Percentiles rank a stretch among this genome's conserved stretches.
phyloP scores from a whole-genome alignment of 2,797 vertebrate species.

The Enteromius trimaculatus region DNA sequence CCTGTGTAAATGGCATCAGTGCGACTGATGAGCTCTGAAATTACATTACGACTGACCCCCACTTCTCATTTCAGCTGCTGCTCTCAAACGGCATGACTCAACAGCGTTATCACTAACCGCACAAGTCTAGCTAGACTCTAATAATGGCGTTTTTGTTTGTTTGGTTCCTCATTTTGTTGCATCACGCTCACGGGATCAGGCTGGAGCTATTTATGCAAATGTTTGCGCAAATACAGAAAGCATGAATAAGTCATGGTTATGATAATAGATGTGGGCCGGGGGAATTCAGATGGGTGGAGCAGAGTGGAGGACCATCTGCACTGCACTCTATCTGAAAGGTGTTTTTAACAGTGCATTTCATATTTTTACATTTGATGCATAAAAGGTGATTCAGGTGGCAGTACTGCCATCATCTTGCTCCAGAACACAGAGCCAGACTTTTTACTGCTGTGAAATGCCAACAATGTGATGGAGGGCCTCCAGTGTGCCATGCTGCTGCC shows the following conservation, averaged over 20 bases:
- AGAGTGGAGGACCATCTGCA: conserved; percentile 36
- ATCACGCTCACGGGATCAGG: conserved; percentile 8
- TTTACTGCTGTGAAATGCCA: conserved; percentile 16
- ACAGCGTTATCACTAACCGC: conserved; percentile 1
- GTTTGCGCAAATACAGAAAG: conserved; percentile 64
- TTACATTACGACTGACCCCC: conserved; percentile 15
- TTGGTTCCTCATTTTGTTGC: conserved; percentile 17
- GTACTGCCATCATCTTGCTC: not conserved
- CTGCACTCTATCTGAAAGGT: conserved; percentile 20
- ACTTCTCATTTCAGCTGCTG: conserved; percentile 26
- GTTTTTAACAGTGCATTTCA: conserved; percentile 6
- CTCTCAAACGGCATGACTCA: conserved; percentile 14
- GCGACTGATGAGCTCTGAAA: conserved; percentile 26
- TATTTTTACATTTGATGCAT: conserved; percentile 5
- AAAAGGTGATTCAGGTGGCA: conserved; percentile 7
- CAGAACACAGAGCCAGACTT: not conserved
- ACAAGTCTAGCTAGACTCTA: conserved; percentile 16
- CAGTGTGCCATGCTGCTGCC: not conserved
- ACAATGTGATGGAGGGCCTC: not conserved
- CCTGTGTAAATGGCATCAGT: conserved; percentile 37
- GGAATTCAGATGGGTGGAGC: conserved; percentile 39
- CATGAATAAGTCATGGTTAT: conserved; percentile 71
- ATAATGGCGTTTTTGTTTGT: conserved; percentile 15
- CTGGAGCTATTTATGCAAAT: conserved; percentile 61
- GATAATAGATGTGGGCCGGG: conserved; percentile 63